phyloP scores from a whole-genome alignment of 2,113 vertebrate genomes.

The Siniperca knerii region DNA sequence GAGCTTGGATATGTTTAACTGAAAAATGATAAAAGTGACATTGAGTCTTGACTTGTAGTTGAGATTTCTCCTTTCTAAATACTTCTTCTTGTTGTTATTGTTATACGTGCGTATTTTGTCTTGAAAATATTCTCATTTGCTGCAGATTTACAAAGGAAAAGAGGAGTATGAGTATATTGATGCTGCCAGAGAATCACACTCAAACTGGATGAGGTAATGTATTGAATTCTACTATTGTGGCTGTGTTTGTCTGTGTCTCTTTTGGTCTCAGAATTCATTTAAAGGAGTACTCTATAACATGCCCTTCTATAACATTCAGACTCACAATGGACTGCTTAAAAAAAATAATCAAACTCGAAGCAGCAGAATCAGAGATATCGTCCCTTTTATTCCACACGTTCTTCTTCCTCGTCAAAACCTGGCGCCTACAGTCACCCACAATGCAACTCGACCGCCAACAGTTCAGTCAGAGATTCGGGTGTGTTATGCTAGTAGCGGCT shows the following conservation, averaged over 20 bases:
- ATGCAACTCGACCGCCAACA: no score
- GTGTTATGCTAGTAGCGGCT: not conserved
- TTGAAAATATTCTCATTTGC: not conserved
- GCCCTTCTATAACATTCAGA: not conserved
- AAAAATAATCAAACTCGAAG: not conserved
- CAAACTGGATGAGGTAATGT: conserved; percentile 91
- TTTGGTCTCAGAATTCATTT: not conserved
- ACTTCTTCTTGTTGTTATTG: not conserved
- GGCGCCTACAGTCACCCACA: no score
- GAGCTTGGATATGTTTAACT: conserved; percentile 39
- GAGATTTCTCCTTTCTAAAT: not conserved
- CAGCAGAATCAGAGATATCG: no score
- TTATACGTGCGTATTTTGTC: not conserved
- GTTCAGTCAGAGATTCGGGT: no score
- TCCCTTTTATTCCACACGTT: no score
- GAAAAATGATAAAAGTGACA: not conserved
- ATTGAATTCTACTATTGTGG: not conserved
- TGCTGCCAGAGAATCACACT: conserved; percentile 80
- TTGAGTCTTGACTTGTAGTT: not conserved
- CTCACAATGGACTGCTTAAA: not conserved
- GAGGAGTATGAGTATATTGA: conserved; percentile 86
- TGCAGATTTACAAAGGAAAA: conserved; percentile 84
- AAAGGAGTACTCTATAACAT: not conserved
- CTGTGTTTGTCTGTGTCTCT: not conserved
- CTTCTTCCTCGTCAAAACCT: no score